Evolutionary conservation across 1,140 invertebrate species (phyloP).

Genomic region (Piezodorus guildinii): DNA sequence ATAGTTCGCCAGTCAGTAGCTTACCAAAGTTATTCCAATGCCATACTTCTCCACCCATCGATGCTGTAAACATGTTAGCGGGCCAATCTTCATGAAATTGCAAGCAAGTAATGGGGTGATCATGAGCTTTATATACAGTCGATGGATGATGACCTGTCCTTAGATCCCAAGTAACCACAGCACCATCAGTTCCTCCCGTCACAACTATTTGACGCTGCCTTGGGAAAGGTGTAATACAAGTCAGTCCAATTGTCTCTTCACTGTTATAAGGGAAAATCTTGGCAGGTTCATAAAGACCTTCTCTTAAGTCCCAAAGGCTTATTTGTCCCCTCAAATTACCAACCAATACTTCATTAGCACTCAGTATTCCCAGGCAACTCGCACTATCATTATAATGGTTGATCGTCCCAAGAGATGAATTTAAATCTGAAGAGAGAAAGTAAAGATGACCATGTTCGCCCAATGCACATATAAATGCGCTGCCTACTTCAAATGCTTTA

Average conservation of each 20-base stretch:
- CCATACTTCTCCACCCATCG: slow-evolving; percentile 16
- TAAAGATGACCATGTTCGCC: neutral
- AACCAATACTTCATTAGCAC: slow-evolving; percentile 10
- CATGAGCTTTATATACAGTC: slow-evolving; percentile 16
- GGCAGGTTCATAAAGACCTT: slow-evolving; percentile 5
- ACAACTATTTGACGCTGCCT: slow-evolving; percentile 12
- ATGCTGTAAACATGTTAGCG: slow-evolving; percentile 10
- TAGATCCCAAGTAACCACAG: slow-evolving; percentile 15
- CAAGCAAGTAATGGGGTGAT: neutral
- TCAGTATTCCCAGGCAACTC: neutral
- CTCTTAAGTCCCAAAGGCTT: slow-evolving; percentile 15
- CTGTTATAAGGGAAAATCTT: slow-evolving; percentile 13
- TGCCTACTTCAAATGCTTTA: neutral
- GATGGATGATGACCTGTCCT: neutral
- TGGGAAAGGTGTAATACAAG: slow-evolving; percentile 11
- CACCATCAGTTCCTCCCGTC: slow-evolving; percentile 10
- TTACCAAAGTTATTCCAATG: slow-evolving; percentile 18
- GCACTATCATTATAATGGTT: slow-evolving; percentile 2
- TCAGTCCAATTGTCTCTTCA: slow-evolving; percentile 10
- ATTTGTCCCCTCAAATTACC: slow-evolving; percentile 20
- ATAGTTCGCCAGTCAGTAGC: neutral
- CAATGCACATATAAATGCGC: neutral
- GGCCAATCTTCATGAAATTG: slow-evolving; percentile 14
- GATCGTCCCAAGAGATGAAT: neutral
- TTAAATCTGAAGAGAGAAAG: neutral